Evolutionary conservation across 2,113 vertebrate genomes (phyloP).

Genomic region (Cebus imitator): DNA sequence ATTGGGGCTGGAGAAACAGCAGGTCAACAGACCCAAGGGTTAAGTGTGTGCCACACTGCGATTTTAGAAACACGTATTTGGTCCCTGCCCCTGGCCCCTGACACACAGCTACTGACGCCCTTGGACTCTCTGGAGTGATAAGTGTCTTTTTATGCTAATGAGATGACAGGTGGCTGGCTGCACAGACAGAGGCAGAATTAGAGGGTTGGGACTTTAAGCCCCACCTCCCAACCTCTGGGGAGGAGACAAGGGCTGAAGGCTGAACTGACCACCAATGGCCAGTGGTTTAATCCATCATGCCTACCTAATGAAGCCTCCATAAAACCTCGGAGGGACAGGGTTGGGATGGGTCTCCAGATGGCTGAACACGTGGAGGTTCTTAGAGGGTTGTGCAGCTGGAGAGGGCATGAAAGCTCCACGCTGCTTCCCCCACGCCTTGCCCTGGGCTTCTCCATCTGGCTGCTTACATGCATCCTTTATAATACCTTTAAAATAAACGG

Average conservation of each 20-base stretch:
- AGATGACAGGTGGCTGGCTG: neutral
- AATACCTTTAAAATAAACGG: neutral
- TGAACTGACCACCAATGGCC: neutral
- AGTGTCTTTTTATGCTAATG: neutral
- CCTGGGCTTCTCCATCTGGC: neutral
- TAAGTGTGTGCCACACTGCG: rapidly evolving
- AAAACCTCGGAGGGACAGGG: neutral
- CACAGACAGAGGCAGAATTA: neutral
- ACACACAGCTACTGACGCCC: neutral
- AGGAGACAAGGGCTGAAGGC: neutral
- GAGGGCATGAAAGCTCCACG: neutral
- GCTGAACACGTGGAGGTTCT: neutral
- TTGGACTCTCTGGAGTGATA: no score
- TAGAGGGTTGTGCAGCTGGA: neutral
- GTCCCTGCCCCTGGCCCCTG: neutral
- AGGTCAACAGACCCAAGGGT: neutral
- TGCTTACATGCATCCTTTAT: neutral
- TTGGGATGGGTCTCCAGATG: neutral
- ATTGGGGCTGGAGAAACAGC: neutral
- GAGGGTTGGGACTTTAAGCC: no score
- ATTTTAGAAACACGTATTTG: neutral
- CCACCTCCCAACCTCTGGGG: neutral
- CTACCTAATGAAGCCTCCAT: no score
- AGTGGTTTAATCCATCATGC: neutral
- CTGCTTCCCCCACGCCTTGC: neutral